These are phyloP conservation scores for Podarcis lilfordi DNA, from an alignment of 2,797 vertebrate genomes.

Conservation along the genomic window DNA sequence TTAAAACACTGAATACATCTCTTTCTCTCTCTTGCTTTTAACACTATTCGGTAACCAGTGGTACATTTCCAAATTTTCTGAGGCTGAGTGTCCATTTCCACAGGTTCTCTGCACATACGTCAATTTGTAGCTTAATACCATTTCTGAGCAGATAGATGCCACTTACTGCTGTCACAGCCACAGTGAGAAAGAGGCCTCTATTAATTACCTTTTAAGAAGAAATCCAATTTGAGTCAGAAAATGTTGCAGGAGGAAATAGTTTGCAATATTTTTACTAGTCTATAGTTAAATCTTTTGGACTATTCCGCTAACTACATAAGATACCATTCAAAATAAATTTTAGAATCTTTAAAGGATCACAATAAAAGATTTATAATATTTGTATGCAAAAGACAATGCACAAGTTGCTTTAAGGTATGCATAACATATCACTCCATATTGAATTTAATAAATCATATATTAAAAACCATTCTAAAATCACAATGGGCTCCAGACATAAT, in stretches of 20 bases:
- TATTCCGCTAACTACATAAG: background rate
- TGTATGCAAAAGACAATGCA: background rate
- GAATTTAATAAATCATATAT: background rate
- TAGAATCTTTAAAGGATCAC: background rate
- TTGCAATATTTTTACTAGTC: background rate
- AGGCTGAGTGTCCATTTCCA: background rate
- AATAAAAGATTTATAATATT: background rate
- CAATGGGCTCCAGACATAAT: no score
- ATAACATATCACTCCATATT: background rate
- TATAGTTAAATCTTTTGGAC: background rate
- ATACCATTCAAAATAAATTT: background rate
- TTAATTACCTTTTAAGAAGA: slow-evolving; percentile 26
- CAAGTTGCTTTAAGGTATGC: background rate
- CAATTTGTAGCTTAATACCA: background rate
- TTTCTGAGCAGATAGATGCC: slow-evolving; percentile 4
- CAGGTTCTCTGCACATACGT: background rate
- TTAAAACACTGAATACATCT: background rate
- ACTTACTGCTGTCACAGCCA: background rate
- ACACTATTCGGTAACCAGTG: background rate
- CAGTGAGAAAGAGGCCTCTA: slow-evolving; percentile 8
- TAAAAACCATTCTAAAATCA: background rate
- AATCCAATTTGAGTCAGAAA: background rate
- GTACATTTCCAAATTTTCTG: background rate
- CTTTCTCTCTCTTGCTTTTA: background rate
- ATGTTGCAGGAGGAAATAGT: background rate